phyloP scores from a whole-genome alignment of 2,113 vertebrate genomes.

The Enhydra lutris region DNA sequence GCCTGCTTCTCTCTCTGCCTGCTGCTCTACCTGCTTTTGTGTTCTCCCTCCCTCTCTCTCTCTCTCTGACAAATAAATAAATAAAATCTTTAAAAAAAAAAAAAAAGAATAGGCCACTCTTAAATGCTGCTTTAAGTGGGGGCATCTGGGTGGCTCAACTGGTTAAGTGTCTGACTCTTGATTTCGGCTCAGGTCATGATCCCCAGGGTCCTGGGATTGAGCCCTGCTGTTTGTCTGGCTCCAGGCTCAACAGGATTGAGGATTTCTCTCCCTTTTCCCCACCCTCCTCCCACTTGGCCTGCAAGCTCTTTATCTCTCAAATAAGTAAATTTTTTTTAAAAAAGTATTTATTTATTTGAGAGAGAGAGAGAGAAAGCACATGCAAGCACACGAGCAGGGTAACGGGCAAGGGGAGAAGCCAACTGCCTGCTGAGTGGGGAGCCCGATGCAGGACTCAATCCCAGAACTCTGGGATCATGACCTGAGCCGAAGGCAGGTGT shows the following conservation, averaged over 20 bases:
- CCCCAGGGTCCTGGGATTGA: neutral
- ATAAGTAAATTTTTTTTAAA: neutral
- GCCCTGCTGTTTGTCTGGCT: neutral
- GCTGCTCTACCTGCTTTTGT: too few species aligned
- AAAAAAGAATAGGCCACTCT: neutral
- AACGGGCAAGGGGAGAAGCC: neutral
- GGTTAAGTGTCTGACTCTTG: neutral
- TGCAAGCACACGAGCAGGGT: neutral
- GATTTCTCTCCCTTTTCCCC: neutral
- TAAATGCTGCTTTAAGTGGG: neutral
- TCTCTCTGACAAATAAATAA: too few species aligned
- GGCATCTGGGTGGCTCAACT: neutral
- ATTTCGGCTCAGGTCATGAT: neutral
- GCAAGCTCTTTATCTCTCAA: neutral
- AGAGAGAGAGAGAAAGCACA: neutral
- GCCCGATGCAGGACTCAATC: too few species aligned
- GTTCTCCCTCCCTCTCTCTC: too few species aligned
- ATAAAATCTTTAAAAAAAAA: too few species aligned
- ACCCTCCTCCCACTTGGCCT: neutral
- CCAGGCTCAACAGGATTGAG: neutral
- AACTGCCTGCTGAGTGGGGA: too few species aligned
- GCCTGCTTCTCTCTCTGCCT: too few species aligned
- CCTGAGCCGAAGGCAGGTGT: too few species aligned
- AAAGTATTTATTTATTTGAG: neutral
- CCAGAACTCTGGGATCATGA: too few species aligned